Conservation (phyloP, 2,797 vertebrate species). For the Myripristis jacobus region DNA sequence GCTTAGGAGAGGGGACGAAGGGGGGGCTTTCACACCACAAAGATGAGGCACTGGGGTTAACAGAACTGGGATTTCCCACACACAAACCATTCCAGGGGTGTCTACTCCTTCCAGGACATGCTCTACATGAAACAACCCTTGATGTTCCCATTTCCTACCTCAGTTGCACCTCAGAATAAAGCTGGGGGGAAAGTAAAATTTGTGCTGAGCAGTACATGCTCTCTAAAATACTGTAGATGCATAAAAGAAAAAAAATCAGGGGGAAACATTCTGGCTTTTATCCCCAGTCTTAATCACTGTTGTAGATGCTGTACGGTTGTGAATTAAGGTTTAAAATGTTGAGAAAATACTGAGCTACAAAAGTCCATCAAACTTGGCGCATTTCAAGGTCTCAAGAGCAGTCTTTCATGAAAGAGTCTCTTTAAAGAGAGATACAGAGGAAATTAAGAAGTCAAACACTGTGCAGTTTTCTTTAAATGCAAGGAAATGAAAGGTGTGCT, state of each 20-base stretch:
- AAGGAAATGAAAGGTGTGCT: conserved; percentile 26
- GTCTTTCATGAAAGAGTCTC: conserved; percentile 49
- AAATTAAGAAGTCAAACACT: conserved; percentile 45
- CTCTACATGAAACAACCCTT: conserved; percentile 35
- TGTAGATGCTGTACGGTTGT: conserved; percentile 60
- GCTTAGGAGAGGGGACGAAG: too few relatives aligned
- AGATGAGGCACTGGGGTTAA: conserved; percentile 28
- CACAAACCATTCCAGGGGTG: conserved; percentile 25
- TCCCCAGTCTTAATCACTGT: conserved; percentile 63
- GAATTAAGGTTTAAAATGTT: conserved; percentile 71
- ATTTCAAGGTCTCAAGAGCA: conserved; percentile 68
- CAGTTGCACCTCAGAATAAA: conserved; percentile 42
- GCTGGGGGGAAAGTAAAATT: conserved; percentile 41
- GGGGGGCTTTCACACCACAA: conserved; percentile 20
- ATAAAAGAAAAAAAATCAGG: conserved; percentile 25
- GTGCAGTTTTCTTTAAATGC: conserved; percentile 34
- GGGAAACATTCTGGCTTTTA: conserved; percentile 63
- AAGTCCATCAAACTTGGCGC: conserved; percentile 63
- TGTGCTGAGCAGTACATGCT: conserved; percentile 31
- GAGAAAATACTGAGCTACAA: conserved; percentile 64
- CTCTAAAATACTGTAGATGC: conserved; percentile 44
- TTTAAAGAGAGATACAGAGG: conserved; percentile 50
- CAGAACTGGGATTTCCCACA: conserved; percentile 28
- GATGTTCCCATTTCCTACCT: conserved; percentile 43
- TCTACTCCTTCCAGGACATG: conserved; percentile 35